Conservation (phyloP, 2,797 vertebrate genomes). For the Chaunax sp. region DNA sequence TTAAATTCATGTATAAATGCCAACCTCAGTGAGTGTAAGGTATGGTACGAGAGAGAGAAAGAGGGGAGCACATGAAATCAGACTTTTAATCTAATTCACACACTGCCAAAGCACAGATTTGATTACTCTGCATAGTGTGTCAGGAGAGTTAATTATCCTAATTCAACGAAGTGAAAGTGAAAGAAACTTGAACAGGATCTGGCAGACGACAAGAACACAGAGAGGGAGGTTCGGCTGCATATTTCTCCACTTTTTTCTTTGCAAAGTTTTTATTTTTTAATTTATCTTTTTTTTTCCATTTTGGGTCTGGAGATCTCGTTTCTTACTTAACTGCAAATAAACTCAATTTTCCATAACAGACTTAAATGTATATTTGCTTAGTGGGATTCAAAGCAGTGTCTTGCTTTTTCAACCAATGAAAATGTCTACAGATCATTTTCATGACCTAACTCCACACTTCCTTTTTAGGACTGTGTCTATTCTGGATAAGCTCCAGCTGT, state of each 20-base stretch:
- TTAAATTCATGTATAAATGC: slow-evolving; percentile 72
- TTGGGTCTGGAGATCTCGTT: slow-evolving; percentile 11
- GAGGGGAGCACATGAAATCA: slow-evolving; percentile 39
- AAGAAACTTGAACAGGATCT: slow-evolving; percentile 62
- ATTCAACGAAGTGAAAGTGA: slow-evolving; percentile 72
- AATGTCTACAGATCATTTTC: not conserved
- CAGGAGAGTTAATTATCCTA: slow-evolving; percentile 77
- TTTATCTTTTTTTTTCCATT: too few relatives aligned
- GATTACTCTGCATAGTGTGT: slow-evolving; percentile 70
- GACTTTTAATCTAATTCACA: slow-evolving; percentile 65
- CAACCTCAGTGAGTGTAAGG: slow-evolving; percentile 46
- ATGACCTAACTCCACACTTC: not conserved
- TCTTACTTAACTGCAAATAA: slow-evolving; percentile 18
- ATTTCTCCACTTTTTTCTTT: slow-evolving; percentile 37
- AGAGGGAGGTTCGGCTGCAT: slow-evolving; percentile 21
- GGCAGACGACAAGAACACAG: slow-evolving; percentile 53
- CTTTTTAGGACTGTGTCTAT: not conserved
- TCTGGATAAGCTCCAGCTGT: not conserved
- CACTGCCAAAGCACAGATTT: slow-evolving; percentile 58
- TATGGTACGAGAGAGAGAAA: slow-evolving; percentile 22
- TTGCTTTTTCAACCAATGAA: too few relatives aligned
- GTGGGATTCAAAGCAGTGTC: slow-evolving; percentile 10
- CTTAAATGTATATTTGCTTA: slow-evolving; percentile 4
- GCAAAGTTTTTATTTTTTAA: not conserved
- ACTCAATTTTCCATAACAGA: slow-evolving; percentile 18